Evolutionary conservation across 2,797 vertebrate genomes (phyloP), one percentile per base, ranked within the genome.

Genomic region (Enteromius thamalakanensis): DNA sequence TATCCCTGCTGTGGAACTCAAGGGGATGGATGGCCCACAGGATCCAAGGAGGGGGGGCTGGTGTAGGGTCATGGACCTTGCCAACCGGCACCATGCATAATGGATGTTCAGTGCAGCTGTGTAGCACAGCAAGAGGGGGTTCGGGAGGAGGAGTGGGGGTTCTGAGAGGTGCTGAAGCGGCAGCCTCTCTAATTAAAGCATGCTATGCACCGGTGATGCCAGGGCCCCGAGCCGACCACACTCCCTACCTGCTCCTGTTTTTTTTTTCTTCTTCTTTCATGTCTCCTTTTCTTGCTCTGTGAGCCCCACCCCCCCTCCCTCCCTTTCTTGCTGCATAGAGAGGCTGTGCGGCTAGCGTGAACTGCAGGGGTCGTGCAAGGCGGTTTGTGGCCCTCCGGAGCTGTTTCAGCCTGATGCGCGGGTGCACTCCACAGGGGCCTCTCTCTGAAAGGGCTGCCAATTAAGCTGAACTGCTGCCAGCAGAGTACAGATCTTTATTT

Each of bases 381-480:
- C 70, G 64, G 58, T 86, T 83, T 81, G 79, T 84, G 80, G 76
- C 23, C 58, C 85, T 86, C 84, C 34, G 15, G 40, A 60, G 70
- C 72, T 6, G 42, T 76, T 88, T 86, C 77, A 85, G 62, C 76
- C 82, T 82, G 87, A 85, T 76, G 80, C 62, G 55, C 64, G 82
- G 76, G 60, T 76, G 75, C 53, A 64, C 76, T 82, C 87, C 80
- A 4, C 62, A 68, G 88, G 84, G 87, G 76, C 76, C 80, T 76
- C 88, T 86, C 74, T 89, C 89, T 91, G 89, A 91, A 91, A 91
- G 88, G 85, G 45, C 90, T 92, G 92, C 93, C 93, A 94, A 91
- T 94, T 93, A 93, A 89, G 90, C 89, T 90, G 91, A 91, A 87
- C 88, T 6, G 82, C 74, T 89, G 93, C 93, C 94, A 95, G 81